Evolutionary conservation across 2,888 invertebrate genomes (phyloP).

Genomic region (Candidula unifasciata): DNA sequence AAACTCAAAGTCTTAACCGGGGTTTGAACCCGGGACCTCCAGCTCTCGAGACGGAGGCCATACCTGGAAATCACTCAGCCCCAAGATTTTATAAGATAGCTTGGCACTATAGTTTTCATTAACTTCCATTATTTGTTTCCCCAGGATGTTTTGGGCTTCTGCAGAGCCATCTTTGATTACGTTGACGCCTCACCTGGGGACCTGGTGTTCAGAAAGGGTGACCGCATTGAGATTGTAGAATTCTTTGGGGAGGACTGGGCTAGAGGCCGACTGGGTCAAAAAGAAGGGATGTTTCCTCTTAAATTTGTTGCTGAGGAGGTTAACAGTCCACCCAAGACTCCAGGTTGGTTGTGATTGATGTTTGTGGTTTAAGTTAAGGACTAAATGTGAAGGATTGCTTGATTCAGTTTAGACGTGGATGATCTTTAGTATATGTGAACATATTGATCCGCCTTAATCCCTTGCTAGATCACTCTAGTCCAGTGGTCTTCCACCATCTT

Average conservation of each 20-base stretch:
- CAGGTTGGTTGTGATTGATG: conserved; percentile 24
- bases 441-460: too few species aligned
- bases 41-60: too few species aligned
- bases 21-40: too few species aligned
- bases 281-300: conserved; percentile 67
- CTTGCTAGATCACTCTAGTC: too few species aligned
- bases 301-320: conserved; percentile 60
- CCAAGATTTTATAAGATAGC: too few species aligned
- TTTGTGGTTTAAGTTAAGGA: background rate
- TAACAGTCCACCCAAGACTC: conserved; percentile 28
- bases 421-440: too few species aligned
- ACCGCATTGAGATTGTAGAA: conserved; percentile 68
- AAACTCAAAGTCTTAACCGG: too few species aligned
- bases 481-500: too few species aligned
- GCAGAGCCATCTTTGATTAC: conserved; percentile 68
- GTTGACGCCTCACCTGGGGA: conserved; percentile 66
- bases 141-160: conserved; percentile 25
- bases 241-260: conserved; percentile 66
- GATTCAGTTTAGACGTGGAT: too few species aligned
- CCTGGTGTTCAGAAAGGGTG: conserved; percentile 68
- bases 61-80: too few species aligned
- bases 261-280: conserved; percentile 61
- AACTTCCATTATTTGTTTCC: background rate
- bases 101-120: background rate
- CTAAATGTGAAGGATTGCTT: background rate